Evolutionary conservation across 2,797 vertebrate genomes (phyloP).

Genomic region (Bradypodion pumilum): DNA sequence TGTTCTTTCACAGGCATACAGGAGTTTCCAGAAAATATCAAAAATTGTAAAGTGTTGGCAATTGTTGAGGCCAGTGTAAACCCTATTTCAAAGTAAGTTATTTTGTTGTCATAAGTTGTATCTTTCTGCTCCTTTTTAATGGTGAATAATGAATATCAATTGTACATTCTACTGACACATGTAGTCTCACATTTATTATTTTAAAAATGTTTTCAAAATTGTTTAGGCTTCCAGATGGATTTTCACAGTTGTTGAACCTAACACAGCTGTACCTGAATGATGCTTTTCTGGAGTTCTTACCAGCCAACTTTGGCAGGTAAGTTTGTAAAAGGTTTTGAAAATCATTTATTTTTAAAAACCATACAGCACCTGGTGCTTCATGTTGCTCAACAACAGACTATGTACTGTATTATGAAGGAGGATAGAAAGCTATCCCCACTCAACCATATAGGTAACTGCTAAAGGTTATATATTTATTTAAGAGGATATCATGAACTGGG

Average conservation of each 20-base stretch:
- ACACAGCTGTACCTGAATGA: slow-evolving; percentile 98
- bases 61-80: slow-evolving; percentile 97
- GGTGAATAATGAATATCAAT: background rate
- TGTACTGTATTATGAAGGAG: background rate
- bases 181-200: background rate
- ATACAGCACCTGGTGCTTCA: background rate
- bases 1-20: slow-evolving; percentile 87
- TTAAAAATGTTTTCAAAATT: slow-evolving; percentile 50
- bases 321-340: slow-evolving; percentile 52
- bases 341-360: slow-evolving; percentile 6
- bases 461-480: background rate
- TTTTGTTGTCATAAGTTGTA: background rate
- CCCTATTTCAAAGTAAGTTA: slow-evolving; percentile 95
- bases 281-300: slow-evolving; percentile 96
- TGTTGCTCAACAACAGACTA: background rate
- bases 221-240: slow-evolving; percentile 95
- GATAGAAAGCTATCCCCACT: background rate
- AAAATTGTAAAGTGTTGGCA: slow-evolving; percentile 95
- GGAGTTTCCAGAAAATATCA: slow-evolving; percentile 99
- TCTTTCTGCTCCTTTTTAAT: background rate
- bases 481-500: background rate
- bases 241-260: slow-evolving; percentile 95
- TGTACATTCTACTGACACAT: background rate
- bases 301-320: slow-evolving; percentile 96
- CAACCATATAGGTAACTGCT: background rate